Base-by-base conservation (phyloP, 1,140 invertebrate species). In the Streblospio benedicti region DNA sequence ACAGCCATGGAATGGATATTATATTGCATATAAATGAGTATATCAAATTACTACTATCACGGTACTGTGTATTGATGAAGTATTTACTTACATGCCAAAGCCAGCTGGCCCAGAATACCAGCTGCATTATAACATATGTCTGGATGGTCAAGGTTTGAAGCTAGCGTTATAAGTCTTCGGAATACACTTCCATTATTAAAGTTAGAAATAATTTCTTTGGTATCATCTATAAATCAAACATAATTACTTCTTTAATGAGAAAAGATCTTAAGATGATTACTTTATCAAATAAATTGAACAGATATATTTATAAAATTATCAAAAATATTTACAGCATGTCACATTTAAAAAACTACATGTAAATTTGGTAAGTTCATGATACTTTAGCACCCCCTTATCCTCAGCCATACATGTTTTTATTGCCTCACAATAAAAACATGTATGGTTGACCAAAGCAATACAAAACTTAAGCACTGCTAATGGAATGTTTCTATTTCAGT, bases 41-140 rank as follows among this genome's bases (percentile, higher is more conserved):
- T n/a, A 6, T 3, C n/a, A 51, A 51, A 51, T 23, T 3, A 51
- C 28, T 27, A 28, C 50, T 30, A 30, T 28, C n/a, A 18, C 20
- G 31, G 20, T 51, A 23, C n/a, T 5, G 27, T 12, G 25, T n/a
- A 25, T 31, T 5, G 33, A 52, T 31, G 6, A 6, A 12, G 6
- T 9, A 12, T 25, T 28, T 31, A 67, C 66, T 54, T 65, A 73
- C 71, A 60, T 32, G 63, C 55, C 30, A 71, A 38, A 14, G 67
- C 57, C 0, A 73, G 38, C 47, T 73, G 71, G 1, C 70, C 69
- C 0, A 73, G 57, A 3, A 63, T 71, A 2, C 71, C 71, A 23
- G 68, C 71, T 66, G 67, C 67, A 58, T 73, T 73, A 53, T 73
- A 73, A 43, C 68, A 67, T 9, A 71, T 62, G 32, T 73, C 71